Percentiles rank a stretch among this genome's conserved stretches.
These are phyloP conservation scores for Lasaia peninsularis DNA, from an alignment of 1,140 invertebrate species.

Conservation along the genomic window DNA sequence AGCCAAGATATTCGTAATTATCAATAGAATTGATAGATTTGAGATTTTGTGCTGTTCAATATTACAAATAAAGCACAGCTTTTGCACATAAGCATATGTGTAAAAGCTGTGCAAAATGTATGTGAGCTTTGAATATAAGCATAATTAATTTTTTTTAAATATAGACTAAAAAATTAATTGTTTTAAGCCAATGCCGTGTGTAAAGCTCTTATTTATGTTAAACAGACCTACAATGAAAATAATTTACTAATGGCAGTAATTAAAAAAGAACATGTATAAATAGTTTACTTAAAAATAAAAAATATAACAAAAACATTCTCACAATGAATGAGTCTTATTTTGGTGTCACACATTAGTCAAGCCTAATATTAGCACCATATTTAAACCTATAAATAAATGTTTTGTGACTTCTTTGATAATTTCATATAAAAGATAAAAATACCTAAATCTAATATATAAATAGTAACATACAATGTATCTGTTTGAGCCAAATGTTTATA, in stretches of 20 bases:
- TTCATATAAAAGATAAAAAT: constrained; percentile 75
- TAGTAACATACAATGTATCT: constrained; percentile 66
- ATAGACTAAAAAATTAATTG: neutral
- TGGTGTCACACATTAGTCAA: constrained; percentile 74
- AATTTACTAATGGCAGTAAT: constrained; percentile 73
- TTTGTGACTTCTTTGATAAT: constrained; percentile 75
- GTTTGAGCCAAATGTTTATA: constrained; percentile 72
- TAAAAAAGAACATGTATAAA: constrained; percentile 69
- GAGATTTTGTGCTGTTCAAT: too few relatives aligned
- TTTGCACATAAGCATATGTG: too few relatives aligned
- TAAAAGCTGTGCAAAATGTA: too few relatives aligned
- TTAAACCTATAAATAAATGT: constrained; percentile 71
- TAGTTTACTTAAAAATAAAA: constrained; percentile 74
- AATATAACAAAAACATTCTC: constrained; percentile 72
- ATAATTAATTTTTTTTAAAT: too few relatives aligned
- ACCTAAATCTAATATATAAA: constrained; percentile 75
- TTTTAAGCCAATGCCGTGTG: neutral
- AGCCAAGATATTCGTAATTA: too few relatives aligned
- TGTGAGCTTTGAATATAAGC: too few relatives aligned
- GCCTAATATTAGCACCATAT: constrained; percentile 74
- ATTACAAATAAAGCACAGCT: too few relatives aligned
- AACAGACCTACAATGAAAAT: constrained; percentile 49
- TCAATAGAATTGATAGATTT: too few relatives aligned
- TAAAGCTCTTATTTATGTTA: neutral
- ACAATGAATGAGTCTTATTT: constrained; percentile 71